Evolutionary conservation across 1,140 invertebrate species (phyloP).

Genomic region (Aphaenogaster ashmeadi): DNA sequence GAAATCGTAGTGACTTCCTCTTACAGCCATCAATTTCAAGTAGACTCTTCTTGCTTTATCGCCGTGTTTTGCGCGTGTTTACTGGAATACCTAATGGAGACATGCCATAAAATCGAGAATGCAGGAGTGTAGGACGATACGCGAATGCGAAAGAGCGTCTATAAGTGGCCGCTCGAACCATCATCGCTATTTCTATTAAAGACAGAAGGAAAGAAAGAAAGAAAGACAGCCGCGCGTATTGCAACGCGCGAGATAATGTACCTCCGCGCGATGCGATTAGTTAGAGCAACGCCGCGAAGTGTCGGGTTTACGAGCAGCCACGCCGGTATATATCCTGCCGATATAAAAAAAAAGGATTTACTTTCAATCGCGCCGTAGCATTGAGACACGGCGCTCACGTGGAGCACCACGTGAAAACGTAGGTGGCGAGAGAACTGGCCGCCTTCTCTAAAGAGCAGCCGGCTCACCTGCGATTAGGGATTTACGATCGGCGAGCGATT

Average conservation of each 20-base stretch:
- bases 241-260: slow-evolving; percentile 49
- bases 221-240: not conserved
- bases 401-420: slow-evolving; percentile 84
- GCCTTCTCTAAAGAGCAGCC: slow-evolving; percentile 34
- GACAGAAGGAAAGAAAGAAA: not conserved
- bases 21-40: not conserved
- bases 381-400: slow-evolving; percentile 81
- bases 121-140: not conserved
- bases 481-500: slow-evolving; percentile 3
- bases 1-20: not conserved
- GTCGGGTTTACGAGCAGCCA: slow-evolving; percentile 64
- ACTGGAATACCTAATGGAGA: not conserved
- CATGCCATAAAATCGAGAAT: not conserved
- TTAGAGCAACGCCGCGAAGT: slow-evolving; percentile 48
- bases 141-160: not conserved
- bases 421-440: slow-evolving; percentile 70
- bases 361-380: slow-evolving; percentile 77
- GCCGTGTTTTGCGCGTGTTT: not conserved
- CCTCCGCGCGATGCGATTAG: slow-evolving; percentile 30
- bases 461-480: slow-evolving; percentile 46
- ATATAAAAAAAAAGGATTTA: slow-evolving; percentile 71
- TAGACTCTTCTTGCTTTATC: slow-evolving; percentile 18
- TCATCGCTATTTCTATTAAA: not conserved
- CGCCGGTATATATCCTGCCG: slow-evolving; percentile 14
- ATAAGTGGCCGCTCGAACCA: not conserved